Percentiles rank a stretch among this genome's conserved stretches.
Conservation (phyloP, 2,113 vertebrate species). For the Sardina pilchardus region DNA sequence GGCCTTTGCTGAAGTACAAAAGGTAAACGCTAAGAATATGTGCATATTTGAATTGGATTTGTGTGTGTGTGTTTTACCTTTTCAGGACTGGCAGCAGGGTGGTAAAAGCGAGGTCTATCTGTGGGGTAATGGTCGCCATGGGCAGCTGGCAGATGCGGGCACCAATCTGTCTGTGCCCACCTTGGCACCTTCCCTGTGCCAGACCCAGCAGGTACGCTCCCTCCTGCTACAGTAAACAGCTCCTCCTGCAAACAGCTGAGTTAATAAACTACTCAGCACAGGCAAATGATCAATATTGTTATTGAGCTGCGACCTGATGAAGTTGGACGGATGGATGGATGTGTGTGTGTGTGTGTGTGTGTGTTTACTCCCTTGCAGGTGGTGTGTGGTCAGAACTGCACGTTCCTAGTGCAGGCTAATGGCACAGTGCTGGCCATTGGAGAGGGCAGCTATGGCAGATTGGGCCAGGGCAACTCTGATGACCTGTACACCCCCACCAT, state of each 20-base stretch:
- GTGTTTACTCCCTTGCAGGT: constrained; percentile 58
- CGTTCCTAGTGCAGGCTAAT: constrained; percentile 77
- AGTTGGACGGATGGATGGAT: not conserved
- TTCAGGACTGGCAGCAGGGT: constrained; percentile 79
- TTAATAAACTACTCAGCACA: not conserved
- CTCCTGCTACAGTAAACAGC: not conserved
- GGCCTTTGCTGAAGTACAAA: not conserved
- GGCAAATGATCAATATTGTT: not conserved
- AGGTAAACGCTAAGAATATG: not conserved
- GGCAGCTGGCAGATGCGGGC: constrained; percentile 75
- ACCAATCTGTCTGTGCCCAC: constrained; percentile 71
- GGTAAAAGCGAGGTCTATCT: constrained; percentile 77
- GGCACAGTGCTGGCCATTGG: constrained; percentile 76
- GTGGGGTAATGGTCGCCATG: constrained; percentile 78
- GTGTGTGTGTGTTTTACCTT: not conserved
- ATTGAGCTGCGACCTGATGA: not conserved
- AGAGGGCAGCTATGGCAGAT: constrained; percentile 78
- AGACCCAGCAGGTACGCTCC: constrained; percentile 73
- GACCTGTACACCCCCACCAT: constrained; percentile 76
- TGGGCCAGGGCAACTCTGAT: constrained; percentile 80
- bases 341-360: constrained; percentile 8
- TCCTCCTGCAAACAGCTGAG: not conserved
- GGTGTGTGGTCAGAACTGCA: constrained; percentile 80
- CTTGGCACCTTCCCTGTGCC: constrained; percentile 68
- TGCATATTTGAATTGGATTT: constrained; percentile 8